Evolutionary conservation across 2,113 vertebrate species (phyloP).

Genomic region (Mesitornis unicolor): DNA sequence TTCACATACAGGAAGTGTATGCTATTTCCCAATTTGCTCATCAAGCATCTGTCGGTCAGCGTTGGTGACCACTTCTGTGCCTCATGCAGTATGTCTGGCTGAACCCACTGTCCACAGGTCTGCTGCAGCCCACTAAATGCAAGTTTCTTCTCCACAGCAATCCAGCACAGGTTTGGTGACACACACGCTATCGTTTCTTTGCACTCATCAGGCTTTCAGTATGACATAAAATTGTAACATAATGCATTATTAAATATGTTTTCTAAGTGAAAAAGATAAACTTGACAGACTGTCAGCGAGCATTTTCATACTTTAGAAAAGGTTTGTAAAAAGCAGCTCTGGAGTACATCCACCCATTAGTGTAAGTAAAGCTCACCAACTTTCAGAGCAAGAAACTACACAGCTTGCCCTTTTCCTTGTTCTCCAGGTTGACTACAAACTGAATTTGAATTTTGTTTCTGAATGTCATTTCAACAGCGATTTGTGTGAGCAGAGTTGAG

Average conservation of each 20-base stretch:
- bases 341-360: background rate
- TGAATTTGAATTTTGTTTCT: background rate
- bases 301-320: constrained; percentile 42
- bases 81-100: background rate
- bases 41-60: background rate
- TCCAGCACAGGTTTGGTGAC: background rate
- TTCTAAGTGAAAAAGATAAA: constrained; percentile 49
- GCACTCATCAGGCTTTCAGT: constrained; percentile 55
- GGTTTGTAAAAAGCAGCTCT: background rate
- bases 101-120: background rate
- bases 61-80: background rate
- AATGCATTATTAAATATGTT: constrained; percentile 76
- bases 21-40: background rate
- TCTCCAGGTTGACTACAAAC: background rate
- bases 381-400: background rate
- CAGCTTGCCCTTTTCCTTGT: background rate
- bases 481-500: background rate
- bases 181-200: constrained; percentile 29
- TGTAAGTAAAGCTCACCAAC: background rate
- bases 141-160: background rate
- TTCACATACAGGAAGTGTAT: background rate
- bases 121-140: background rate
- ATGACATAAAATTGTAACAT: constrained; percentile 74
- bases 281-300: constrained; percentile 60
- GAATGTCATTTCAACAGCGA: background rate